Base-by-base conservation (phyloP, 2,797 vertebrate genomes). In the Geotrypetes seraphini region DNA sequence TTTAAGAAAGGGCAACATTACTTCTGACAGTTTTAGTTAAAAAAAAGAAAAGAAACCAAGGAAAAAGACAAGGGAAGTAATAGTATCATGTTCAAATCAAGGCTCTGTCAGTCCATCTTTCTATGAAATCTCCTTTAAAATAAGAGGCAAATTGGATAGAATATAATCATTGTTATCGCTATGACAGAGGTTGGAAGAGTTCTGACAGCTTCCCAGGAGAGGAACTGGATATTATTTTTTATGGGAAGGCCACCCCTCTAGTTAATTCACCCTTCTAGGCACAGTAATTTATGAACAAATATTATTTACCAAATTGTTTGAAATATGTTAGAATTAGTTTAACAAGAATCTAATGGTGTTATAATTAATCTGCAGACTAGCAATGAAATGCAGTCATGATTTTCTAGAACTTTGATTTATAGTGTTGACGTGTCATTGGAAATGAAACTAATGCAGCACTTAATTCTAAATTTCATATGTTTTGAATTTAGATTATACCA, bases 251-350 rank as follows among this genome's bases (percentile, higher is more conserved):
- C 10, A 11, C 10, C 1, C 4, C 36, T 32, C 15, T n/a, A 27
- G 27, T 46, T 49, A 53, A 50, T 39, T 36, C 29, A 2, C 34
- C 24, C 30, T 16, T 47, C 63, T 55, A 51, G 24, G 47, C 31
- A 27, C 47, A 52, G 41, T 60, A 66, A 73, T 70, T 69, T 68
- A 57, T 24, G 25, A 63, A 46, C 31, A 68, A 73, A 73, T 58
- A 57, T 43, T 63, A 53, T 66, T 57, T 53, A 43, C 47, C 60
- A 69, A 73, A 77, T 60, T 72, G 62, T 65, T 72, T 32, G 70
- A 67, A 75, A 56, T 53, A 66, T 37, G 56, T 55, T 27, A 44
- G 37, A 21, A 61, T 70, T 69, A 66, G 71, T 69, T 68, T 43
- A 61, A 70, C 60, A 70, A 65, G 60, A 69, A 59, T 73, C 71